Evolutionary conservation across 1,140 invertebrate species (phyloP).

Genomic region (Drosophila kikkawai): DNA sequence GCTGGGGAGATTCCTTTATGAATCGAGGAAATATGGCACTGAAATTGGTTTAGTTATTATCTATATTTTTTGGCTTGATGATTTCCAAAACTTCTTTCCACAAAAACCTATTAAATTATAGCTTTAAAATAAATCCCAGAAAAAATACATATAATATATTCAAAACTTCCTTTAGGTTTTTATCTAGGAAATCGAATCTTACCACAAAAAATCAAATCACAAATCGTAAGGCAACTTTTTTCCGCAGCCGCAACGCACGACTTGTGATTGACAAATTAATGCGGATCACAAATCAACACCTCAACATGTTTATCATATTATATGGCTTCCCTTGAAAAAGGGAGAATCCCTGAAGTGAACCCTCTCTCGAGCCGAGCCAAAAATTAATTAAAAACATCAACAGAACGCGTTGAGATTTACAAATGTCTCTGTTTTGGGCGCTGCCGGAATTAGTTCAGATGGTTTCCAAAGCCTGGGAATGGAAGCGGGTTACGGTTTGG

Average conservation of each 20-base stretch:
- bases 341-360: conserved; percentile 16
- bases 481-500: conserved; percentile 39
- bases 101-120: background rate
- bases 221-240: conserved; percentile 20
- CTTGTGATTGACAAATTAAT: conserved; percentile 78
- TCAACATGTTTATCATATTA: conserved; percentile 69
- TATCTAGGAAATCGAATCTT: conserved; percentile 17
- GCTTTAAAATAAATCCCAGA: background rate
- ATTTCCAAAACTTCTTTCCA: background rate
- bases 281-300: conserved; percentile 78
- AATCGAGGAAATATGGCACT: background rate
- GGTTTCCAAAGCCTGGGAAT: conserved; percentile 41
- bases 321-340: too few relatives aligned
- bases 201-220: conserved; percentile 15
- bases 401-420: conserved; percentile 74
- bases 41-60: background rate
- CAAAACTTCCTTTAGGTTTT: conserved; percentile 6
- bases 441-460: conserved; percentile 72
- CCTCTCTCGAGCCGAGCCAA: conserved; percentile 22
- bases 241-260: conserved; percentile 50
- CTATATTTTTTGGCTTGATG: too few relatives aligned
- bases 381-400: conserved; percentile 84
- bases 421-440: conserved; percentile 45
- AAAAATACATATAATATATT: conserved; percentile 24
- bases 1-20: conserved; percentile 9